Percentiles rank a stretch among this genome's conserved stretches.
phyloP scores from a whole-genome alignment of 2,888 invertebrate genomes.

The Helicoverpa assulta region DNA sequence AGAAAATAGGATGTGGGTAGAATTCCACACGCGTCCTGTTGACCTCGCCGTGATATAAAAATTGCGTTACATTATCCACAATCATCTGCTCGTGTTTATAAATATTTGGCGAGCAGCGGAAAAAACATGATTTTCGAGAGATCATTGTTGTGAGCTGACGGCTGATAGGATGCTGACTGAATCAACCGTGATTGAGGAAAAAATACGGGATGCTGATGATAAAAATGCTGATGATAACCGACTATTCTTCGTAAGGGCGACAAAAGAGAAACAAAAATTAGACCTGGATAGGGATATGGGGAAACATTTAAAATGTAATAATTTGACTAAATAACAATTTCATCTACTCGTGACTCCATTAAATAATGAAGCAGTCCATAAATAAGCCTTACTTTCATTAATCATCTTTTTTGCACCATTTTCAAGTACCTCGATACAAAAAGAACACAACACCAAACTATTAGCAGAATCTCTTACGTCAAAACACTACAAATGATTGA shows the following conservation, averaged over 20 bases:
- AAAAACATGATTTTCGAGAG: not conserved
- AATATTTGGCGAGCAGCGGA: conserved; percentile 22
- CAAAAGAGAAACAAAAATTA: no score
- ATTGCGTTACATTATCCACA: conserved; percentile 54
- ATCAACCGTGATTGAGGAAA: no score
- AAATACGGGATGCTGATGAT: no score
- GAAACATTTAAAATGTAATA: no score
- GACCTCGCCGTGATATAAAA: conserved; percentile 64
- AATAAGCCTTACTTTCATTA: not conserved
- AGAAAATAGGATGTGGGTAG: conserved; percentile 62
- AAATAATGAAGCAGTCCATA: not conserved
- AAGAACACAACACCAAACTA: conserved; percentile 6
- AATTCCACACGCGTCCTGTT: conserved; percentile 58
- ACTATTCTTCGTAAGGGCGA: no score
- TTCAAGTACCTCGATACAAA: not conserved
- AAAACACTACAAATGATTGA: conserved; percentile 37
- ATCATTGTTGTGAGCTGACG: not conserved
- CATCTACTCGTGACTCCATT: not conserved
- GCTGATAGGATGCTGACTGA: not conserved
- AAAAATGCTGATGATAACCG: no score
- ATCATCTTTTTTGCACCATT: conserved; percentile 9
- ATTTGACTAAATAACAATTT: no score
- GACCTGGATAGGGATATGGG: no score
- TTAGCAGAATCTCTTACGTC: conserved; percentile 17
- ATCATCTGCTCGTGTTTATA: conserved; percentile 8